These are phyloP conservation scores for Pygocentrus nattereri DNA, from an alignment of 2,797 vertebrate species.

Conservation along the genomic window DNA sequence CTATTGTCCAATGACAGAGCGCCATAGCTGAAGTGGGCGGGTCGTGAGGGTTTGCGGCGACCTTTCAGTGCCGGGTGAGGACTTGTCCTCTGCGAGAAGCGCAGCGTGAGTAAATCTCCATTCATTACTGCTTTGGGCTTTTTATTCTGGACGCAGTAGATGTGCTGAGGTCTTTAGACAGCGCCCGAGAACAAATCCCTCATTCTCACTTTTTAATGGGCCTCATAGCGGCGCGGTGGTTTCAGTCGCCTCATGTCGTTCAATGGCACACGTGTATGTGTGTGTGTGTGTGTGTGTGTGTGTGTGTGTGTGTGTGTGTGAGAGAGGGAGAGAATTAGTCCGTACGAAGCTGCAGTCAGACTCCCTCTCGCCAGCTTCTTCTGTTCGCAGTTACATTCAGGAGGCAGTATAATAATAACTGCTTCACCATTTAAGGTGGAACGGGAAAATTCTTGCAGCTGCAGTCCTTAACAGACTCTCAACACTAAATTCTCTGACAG, in stretches of 20 bases:
- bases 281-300: no score
- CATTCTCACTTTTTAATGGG: not conserved
- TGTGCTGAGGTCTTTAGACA: not conserved
- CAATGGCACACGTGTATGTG: conserved; percentile 14
- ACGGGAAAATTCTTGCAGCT: no score
- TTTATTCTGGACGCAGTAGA: not conserved
- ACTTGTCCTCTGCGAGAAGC: conserved; percentile 72
- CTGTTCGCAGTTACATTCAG: no score
- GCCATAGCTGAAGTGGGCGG: conserved; percentile 46
- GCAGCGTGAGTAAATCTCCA: conserved; percentile 74
- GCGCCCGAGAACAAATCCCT: not conserved
- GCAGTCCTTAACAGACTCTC: not conserved
- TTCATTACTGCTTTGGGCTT: not conserved
- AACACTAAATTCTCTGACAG: not conserved
- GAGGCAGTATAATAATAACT: no score
- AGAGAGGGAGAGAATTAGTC: not conserved
- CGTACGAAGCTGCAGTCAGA: no score
- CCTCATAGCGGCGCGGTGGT: no score
- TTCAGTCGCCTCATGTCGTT: not conserved
- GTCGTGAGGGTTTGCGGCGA: not conserved
- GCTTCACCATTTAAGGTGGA: no score
- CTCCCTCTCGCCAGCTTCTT: no score
- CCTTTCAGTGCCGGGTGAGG: conserved; percentile 36
- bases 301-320: not conserved
- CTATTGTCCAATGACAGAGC: conserved; percentile 60